Evolutionary conservation across 2,888 invertebrate genomes (phyloP), one percentile per base, ranked within the genome.

Genomic region (Sarcophaga rosellei): DNA sequence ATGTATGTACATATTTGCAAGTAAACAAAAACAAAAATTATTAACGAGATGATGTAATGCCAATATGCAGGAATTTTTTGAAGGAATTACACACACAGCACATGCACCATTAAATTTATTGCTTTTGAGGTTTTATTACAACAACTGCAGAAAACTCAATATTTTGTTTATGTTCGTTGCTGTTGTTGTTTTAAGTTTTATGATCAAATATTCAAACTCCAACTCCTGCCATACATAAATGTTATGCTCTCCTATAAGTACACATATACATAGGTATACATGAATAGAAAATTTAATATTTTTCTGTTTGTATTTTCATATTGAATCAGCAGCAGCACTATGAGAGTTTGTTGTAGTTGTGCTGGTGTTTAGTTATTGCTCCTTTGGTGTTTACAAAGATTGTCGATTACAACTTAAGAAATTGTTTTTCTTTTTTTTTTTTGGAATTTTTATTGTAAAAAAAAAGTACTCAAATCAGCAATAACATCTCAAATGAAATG

Each of bases 91-190:
- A 15, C n/a, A 63, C 6, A 21, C 23, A 61, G 63, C 21, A 69
- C 62, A 65, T 65, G 74, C 62, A 65, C 83, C 80, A 70, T 78
- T 75, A 78, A 84, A 84, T 84, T 86, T 69, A 77, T 75, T 78
- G 66, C 70, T 73, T 72, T 68, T 63, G 76, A 72, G 76, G n/a
- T 76, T 53, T 53, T 35, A 25, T 35, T 76, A 25, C 47, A 68
- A 75, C 62, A 70, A 81, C 75, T 75, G 62, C 57, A 75, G 62
- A 53, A n/a, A 53, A n/a, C 11, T 15, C n/a, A 75, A 81, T 74
- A 74, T 74, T 81, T 53, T 53, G 17, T 53, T 53, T 53, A 15
- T 53, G 53, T 15, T 10, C 1, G 17, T 53, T 15, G 53, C 3
- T 53, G 15, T 53, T 53, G 53, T 53, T 53, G 3, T 15, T 53